These are phyloP conservation scores for Amphipyra tragopoginis DNA, from an alignment of 2,888 invertebrate species.

Conservation along the genomic window DNA sequence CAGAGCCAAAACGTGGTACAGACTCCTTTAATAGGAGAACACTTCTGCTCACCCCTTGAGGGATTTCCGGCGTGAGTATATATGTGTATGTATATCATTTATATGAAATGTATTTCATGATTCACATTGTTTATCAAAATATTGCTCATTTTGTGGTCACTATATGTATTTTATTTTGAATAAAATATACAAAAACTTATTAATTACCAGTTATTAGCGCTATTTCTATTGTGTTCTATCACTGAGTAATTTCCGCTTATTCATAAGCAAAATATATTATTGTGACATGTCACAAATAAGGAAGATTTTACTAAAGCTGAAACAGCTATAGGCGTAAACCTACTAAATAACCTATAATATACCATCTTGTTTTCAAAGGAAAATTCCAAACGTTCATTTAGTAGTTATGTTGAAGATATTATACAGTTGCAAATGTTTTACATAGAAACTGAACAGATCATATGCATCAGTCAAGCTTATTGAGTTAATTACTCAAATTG, in stretches of 20 bases:
- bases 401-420: too few relatives aligned
- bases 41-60: too few relatives aligned
- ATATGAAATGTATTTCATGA: slow-evolving; percentile 16
- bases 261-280: slow-evolving; percentile 15
- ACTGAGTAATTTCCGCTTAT: slow-evolving; percentile 37
- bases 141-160: slow-evolving; percentile 47
- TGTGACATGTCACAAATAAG: slow-evolving; percentile 19
- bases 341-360: too few relatives aligned
- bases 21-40: too few relatives aligned
- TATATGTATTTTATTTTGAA: slow-evolving; percentile 17
- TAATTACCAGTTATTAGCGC: slow-evolving; percentile 16
- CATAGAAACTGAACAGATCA: not conserved
- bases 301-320: slow-evolving; percentile 5
- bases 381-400: slow-evolving; percentile 3
- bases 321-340: too few relatives aligned
- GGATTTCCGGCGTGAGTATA: too few relatives aligned
- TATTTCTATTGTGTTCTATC: slow-evolving; percentile 36
- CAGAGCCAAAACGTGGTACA: too few relatives aligned
- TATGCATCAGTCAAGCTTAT: too few relatives aligned
- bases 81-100: not conserved
- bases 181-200: slow-evolving; percentile 14
- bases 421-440: not conserved
- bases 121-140: slow-evolving; percentile 29
- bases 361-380: not conserved
- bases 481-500: too few relatives aligned